Base-by-base conservation (phyloP, 2,113 vertebrate genomes). In the Polypterus bichir region DNA sequence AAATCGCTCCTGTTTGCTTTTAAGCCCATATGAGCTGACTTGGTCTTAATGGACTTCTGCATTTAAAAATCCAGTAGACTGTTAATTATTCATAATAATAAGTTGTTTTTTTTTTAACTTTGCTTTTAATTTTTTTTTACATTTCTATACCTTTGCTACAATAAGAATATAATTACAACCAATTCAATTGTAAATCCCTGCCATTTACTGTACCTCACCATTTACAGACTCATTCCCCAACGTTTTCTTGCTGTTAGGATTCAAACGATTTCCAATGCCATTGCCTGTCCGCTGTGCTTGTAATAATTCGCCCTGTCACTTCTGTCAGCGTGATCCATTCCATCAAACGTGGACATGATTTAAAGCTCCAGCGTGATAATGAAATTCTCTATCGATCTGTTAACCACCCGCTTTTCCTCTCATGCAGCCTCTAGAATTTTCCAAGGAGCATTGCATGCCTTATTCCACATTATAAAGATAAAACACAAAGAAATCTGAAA, bases 231-330 rank as follows among this genome's bases (percentile, higher is more conserved):
- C 27, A 61, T 4, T 59, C 3, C 9, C 11, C 11, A 54, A 44
- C n/a, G 44, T 49, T 63, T 61, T 51, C 5, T 61, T 62, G 11
- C 58, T 53, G 65, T 55, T 59, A 48, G 51, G 49, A 5, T 55
- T 2, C 9, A 55, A 55, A 11, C 5, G 54, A 5, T 11, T 55
- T 55, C 54, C 4, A 27, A 27, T 27, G 27, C 27, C 27, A 27
- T 27, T 27, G 27, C 27, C 27, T 27, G 27, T 27, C 27, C 27
- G 27, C 27, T 27, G 27, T 27, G 27, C 27, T 27, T 55, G 5
- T 55, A 11, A 55, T 10, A 10, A 11, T 55, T 55, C 5, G 5
- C 44, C 9, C 5, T 55, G 9, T 55, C 54, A 6, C 44, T 55
- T 27, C 44, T 10, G 10, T 55, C 9, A 2, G 27, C 27, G 27